Conservation (phyloP, 2,113 vertebrate genomes). For the Thunnus maccoyii region DNA sequence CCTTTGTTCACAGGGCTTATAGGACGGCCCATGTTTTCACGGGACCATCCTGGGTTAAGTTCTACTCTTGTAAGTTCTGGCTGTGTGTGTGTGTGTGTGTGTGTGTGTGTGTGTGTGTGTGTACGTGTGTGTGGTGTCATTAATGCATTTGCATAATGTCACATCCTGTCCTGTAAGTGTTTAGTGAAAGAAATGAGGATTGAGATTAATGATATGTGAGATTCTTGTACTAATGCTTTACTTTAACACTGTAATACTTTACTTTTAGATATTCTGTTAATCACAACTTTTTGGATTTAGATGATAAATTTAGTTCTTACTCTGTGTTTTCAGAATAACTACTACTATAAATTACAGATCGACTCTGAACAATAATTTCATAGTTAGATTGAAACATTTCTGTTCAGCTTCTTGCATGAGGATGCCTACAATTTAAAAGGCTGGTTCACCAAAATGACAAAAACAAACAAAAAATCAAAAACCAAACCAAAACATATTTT, state of each 20-base stretch:
- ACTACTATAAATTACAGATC: no score
- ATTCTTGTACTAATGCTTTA: no score
- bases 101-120: not conserved
- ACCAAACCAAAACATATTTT: no score
- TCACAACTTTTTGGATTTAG: not conserved
- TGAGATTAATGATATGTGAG: no score
- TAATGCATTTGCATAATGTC: not conserved
- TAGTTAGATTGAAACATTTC: no score
- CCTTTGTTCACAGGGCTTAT: constrained; percentile 19
- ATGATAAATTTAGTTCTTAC: not conserved
- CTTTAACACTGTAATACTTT: not conserved
- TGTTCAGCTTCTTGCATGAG: no score
- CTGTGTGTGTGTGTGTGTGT: not conserved
- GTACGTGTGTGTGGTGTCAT: not conserved
- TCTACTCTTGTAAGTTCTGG: constrained; percentile 47
- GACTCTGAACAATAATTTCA: no score
- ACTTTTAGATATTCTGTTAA: not conserved
- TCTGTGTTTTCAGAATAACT: not conserved
- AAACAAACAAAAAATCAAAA: no score
- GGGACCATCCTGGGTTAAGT: constrained; percentile 76
- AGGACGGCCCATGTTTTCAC: constrained; percentile 65
- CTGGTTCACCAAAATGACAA: no score
- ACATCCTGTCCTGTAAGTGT: not conserved
- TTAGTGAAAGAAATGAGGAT: not conserved
- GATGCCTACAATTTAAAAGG: no score